phyloP scores from a whole-genome alignment of 2,113 vertebrate genomes.

The Anguilla rostrata region DNA sequence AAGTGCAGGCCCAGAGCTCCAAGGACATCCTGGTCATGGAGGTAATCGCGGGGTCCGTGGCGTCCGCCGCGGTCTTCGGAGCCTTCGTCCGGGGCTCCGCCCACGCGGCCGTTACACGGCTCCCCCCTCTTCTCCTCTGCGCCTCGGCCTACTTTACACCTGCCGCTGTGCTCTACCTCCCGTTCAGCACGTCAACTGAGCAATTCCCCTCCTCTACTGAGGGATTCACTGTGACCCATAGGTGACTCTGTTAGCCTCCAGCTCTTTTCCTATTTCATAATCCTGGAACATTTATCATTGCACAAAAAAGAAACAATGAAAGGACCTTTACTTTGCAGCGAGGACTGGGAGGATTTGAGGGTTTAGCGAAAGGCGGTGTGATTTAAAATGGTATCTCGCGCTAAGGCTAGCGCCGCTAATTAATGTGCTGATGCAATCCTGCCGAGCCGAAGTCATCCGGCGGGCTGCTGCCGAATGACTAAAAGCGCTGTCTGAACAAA shows the following conservation, averaged over 20 bases:
- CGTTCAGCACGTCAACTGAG: not conserved
- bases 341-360: not conserved
- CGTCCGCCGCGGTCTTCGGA: not conserved
- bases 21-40: constrained; percentile 94
- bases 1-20: constrained; percentile 87
- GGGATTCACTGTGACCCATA: not conserved
- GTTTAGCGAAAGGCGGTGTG: not conserved
- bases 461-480: not conserved
- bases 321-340: not conserved
- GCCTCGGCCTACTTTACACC: not conserved
- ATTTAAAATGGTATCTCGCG: not conserved
- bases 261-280: not conserved
- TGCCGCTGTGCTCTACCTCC: not conserved
- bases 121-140: not conserved
- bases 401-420: not conserved
- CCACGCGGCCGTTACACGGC: not conserved
- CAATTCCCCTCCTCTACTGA: not conserved
- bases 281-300: not conserved
- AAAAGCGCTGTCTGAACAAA: not conserved
- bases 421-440: not conserved
- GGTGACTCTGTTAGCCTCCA: not conserved
- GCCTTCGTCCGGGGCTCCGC: not conserved
- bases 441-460: not conserved
- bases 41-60: constrained; percentile 66
- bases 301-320: not conserved